A percentile compares a stretch with the other conserved stretches of the same genome.
Evolutionary conservation across 2,797 vertebrate species (phyloP).

Genomic region (Otolemur crassicaudatus): DNA sequence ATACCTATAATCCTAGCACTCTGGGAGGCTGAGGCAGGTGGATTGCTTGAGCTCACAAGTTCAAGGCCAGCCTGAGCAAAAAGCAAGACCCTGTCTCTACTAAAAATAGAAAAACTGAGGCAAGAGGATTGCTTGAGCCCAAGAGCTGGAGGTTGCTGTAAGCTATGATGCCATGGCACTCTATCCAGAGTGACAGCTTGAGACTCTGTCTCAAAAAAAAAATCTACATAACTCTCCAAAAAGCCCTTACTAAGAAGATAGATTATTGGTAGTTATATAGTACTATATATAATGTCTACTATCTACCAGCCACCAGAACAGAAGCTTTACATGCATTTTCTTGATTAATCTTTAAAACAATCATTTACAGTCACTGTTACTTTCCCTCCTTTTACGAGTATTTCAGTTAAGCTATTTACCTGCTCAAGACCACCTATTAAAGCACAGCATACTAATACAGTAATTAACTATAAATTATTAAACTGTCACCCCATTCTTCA

Average conservation of each 20-base stretch:
- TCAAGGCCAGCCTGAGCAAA: too few species aligned
- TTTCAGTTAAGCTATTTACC: slow-evolving; percentile 36
- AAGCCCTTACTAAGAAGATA: neutral
- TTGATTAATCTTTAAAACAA: slow-evolving; percentile 48
- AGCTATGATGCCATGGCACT: too few species aligned
- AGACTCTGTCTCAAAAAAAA: neutral
- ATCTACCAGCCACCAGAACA: neutral
- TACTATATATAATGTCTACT: neutral
- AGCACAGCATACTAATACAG: neutral
- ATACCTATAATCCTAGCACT: too few species aligned
- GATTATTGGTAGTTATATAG: neutral
- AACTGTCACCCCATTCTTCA: neutral
- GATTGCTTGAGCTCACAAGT: too few species aligned
- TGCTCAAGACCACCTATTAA: slow-evolving; percentile 5
- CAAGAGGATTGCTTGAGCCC: too few species aligned
- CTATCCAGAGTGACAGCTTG: too few species aligned
- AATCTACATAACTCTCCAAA: neutral
- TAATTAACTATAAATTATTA: neutral
- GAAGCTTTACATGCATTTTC: neutral
- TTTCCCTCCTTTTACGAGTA: neutral
- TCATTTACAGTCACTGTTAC: neutral
- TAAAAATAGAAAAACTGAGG: too few species aligned
- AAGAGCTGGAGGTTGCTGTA: too few species aligned
- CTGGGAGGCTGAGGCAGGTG: too few species aligned
- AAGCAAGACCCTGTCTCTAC: too few species aligned